A percentile compares a stretch with the other conserved stretches of the same genome.
Evolutionary conservation across 92 coral and sea anemone genomes (phyloP).

Genomic region (Phymanthus crucifer): DNA sequence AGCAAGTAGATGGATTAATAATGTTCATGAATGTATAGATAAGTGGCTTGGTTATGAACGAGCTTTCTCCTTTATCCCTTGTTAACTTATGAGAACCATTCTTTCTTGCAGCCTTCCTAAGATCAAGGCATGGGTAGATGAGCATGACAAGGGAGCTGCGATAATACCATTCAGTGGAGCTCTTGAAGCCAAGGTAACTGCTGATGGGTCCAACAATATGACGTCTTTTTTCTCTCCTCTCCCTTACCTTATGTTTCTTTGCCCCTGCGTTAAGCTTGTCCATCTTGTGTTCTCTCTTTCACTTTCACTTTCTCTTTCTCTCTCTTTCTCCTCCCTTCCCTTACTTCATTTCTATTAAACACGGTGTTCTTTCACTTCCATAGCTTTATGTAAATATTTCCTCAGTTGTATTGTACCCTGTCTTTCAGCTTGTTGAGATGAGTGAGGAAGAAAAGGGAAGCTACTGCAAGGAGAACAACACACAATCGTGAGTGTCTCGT

Average conservation of each 20-base stretch:
- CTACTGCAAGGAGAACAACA: slow-evolving; percentile 75
- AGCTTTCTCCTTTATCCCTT: too few relatives aligned
- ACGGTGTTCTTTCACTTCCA: too few relatives aligned
- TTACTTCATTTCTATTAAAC: neutral
- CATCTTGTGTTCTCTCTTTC: neutral
- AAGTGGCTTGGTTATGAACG: too few relatives aligned
- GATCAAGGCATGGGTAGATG: slow-evolving; percentile 95
- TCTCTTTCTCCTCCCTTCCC: neutral
- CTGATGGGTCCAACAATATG: neutral
- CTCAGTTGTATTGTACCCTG: neutral
- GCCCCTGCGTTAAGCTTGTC: neutral
- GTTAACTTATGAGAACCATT: neutral
- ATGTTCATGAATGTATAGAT: too few relatives aligned
- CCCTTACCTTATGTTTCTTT: neutral
- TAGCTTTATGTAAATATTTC: neutral
- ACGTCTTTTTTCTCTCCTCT: neutral
- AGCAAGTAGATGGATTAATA: too few relatives aligned
- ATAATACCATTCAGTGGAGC: slow-evolving; percentile 96
- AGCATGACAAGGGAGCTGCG: slow-evolving; percentile 78
- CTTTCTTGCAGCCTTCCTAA: slow-evolving; percentile 67
- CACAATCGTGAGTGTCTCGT: slow-evolving; percentile 49
- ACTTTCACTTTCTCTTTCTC: neutral
- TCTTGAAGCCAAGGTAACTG: slow-evolving; percentile 71
- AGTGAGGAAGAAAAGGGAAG: slow-evolving; percentile 72
- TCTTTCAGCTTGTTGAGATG: slow-evolving; percentile 75